Conservation (phyloP, 2,888 invertebrate genomes). For the Cheilosia impressa region DNA sequence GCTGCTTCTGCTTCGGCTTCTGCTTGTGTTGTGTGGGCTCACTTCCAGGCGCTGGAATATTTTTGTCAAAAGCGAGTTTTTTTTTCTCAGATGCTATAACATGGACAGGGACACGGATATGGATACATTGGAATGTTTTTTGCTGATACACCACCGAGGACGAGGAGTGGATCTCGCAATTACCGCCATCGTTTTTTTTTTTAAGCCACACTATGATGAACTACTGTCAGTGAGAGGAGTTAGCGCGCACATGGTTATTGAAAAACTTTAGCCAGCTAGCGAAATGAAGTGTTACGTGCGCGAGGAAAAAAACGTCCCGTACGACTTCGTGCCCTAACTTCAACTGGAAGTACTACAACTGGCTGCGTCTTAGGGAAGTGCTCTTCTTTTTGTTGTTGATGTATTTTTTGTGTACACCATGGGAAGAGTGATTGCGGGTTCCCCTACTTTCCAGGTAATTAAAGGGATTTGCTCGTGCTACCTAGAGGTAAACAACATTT, state of each 20-base stretch:
- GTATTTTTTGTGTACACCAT: neutral
- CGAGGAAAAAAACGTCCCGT: slow-evolving; percentile 10
- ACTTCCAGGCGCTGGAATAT: slow-evolving; percentile 60
- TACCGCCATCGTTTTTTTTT: slow-evolving; percentile 9
- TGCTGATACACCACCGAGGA: slow-evolving; percentile 17
- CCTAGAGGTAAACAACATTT: slow-evolving; percentile 67
- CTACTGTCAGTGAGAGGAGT: neutral
- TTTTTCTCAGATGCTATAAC: slow-evolving; percentile 47
- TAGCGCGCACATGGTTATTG: neutral
- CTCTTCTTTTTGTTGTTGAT: neutral
- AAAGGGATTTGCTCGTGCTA: slow-evolving; percentile 29
- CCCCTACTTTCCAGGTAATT: slow-evolving; percentile 60
- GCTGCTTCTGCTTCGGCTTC: slow-evolving; percentile 14
- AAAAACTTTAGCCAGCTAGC: neutral
- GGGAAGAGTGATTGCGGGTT: slow-evolving; percentile 44
- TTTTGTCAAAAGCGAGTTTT: slow-evolving; percentile 9
- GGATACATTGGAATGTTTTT: slow-evolving; percentile 51
- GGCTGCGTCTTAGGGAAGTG: slow-evolving; percentile 5
- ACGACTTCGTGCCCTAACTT: slow-evolving; percentile 62
- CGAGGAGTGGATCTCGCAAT: slow-evolving; percentile 5
- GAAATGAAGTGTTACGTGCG: neutral
- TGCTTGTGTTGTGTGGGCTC: slow-evolving; percentile 45
- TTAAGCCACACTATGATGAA: neutral
- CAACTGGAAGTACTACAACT: slow-evolving; percentile 65
- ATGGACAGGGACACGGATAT: neutral